Conservation (phyloP, 2,797 vertebrate species). For the Onychomys torridus region DNA sequence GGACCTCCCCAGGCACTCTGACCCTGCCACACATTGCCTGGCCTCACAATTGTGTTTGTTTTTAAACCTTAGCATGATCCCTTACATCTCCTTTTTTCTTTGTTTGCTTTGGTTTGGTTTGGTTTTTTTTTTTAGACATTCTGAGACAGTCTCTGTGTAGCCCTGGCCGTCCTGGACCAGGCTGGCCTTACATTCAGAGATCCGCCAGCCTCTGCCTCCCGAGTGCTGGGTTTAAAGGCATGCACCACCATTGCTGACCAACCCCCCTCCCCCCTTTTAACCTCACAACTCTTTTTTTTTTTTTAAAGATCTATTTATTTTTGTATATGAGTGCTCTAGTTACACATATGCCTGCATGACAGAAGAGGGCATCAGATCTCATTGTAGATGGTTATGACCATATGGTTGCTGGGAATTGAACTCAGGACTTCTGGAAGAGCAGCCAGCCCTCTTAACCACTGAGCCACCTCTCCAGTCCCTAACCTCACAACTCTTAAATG, state of each 20-base stretch:
- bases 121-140: background rate
- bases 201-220: background rate
- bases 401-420: no score
- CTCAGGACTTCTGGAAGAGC: no score
- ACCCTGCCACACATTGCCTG: background rate
- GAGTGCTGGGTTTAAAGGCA: background rate
- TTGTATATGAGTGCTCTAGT: no score
- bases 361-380: no score
- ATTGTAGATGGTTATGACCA: no score
- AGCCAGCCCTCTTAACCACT: no score
- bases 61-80: background rate
- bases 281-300: no score
- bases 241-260: background rate
- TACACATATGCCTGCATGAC: no score
- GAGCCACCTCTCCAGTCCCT: no score
- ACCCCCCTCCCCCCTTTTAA: no score
- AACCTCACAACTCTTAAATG: background rate
- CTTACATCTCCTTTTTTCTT: background rate
- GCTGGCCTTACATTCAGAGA: background rate
- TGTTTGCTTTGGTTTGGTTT: background rate
- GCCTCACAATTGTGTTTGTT: background rate
- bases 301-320: no score
- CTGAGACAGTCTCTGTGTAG: background rate
- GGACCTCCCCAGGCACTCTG: background rate
- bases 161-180: background rate